A percentile compares a stretch with the other conserved stretches of the same genome.
Conservation (phyloP, 2,113 vertebrate species). For the Chaetorhynchus papuensis region DNA sequence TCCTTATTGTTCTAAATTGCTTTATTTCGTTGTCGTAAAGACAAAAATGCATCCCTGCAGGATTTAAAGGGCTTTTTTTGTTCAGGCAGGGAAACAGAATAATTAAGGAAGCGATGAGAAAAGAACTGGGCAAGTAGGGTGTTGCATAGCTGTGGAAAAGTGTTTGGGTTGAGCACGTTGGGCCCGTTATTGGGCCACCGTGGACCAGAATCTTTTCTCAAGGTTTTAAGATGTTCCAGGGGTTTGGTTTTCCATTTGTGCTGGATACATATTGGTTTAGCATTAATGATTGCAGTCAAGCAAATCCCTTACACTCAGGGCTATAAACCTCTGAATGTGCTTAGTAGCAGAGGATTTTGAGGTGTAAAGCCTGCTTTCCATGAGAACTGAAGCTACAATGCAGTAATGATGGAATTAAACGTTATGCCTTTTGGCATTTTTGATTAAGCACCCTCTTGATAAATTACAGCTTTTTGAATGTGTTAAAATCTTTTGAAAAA, state of each 20-base stretch:
- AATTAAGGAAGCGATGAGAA: not conserved
- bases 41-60: not conserved
- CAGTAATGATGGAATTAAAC: not conserved
- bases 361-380: not conserved
- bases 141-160: not conserved
- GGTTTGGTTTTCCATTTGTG: not conserved
- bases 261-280: not conserved
- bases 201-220: not conserved
- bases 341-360: not conserved
- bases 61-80: not conserved
- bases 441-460: not conserved
- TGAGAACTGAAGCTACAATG: not conserved
- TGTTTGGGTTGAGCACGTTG: not conserved
- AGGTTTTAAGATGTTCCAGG: not conserved
- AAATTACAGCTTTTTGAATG: not conserved
- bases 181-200: not conserved
- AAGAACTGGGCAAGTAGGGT: not conserved
- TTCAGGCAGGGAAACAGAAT: not conserved
- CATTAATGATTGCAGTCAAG: not conserved
- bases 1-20: not conserved
- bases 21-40: not conserved
- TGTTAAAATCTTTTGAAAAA: not conserved
- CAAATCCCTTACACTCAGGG: not conserved
- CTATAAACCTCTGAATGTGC: not conserved
- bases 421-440: not conserved